Evolutionary conservation across 2,113 vertebrate species (phyloP).

Genomic region (Reinhardtius hippoglossoides): DNA sequence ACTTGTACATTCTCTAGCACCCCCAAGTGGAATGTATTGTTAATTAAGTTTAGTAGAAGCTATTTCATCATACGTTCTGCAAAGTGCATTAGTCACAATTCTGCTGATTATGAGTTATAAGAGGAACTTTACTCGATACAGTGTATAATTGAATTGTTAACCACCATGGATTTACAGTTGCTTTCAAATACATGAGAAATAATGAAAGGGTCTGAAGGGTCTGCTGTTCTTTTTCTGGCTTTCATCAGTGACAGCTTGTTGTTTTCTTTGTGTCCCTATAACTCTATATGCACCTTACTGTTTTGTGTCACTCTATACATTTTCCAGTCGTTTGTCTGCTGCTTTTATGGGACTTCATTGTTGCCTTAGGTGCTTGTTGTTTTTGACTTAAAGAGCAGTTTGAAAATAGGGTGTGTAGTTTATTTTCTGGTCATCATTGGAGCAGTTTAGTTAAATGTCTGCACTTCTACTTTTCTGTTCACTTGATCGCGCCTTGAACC

Average conservation of each 20-base stretch:
- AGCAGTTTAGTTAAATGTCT: too few species aligned
- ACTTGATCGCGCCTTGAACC: too few species aligned
- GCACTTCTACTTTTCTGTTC: too few species aligned
- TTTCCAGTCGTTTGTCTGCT: background rate
- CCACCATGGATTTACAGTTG: background rate
- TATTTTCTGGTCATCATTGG: too few species aligned
- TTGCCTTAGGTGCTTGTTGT: too few species aligned
- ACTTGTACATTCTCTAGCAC: slow-evolving; percentile 46
- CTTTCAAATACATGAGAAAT: background rate
- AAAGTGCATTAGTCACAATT: slow-evolving; percentile 4
- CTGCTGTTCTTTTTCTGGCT: background rate
- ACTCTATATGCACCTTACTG: background rate
- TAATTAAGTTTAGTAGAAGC: slow-evolving; percentile 3
- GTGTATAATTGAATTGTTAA: background rate
- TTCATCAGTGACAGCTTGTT: background rate
- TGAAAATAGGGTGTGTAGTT: too few species aligned
- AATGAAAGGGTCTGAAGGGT: background rate
- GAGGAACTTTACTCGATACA: background rate
- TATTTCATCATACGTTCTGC: background rate
- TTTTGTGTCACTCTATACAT: background rate
- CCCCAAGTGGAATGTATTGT: slow-evolving; percentile 44
- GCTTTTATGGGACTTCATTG: too few species aligned
- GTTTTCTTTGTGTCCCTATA: background rate
- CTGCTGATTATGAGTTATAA: background rate
- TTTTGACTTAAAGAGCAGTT: background rate